Conservation (phyloP, 2,797 vertebrate species). For the Tamandua tetradactyla region DNA sequence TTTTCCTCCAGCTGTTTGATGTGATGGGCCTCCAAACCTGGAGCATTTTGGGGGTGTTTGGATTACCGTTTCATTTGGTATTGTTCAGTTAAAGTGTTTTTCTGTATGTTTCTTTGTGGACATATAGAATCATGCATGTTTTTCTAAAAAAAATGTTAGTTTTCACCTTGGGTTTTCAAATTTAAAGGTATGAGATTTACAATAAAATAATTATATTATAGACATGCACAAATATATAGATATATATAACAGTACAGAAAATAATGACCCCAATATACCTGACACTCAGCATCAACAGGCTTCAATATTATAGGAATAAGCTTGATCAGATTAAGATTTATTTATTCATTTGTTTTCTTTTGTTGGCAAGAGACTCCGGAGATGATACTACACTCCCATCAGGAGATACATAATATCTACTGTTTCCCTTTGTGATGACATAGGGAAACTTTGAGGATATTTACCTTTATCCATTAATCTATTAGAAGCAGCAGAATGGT, state of each 20-base stretch:
- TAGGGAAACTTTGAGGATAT: not conserved
- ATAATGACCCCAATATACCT: not conserved
- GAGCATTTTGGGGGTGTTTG: not conserved
- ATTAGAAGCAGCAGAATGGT: not conserved
- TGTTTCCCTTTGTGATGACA: not conserved
- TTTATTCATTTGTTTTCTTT: not conserved
- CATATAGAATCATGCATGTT: not conserved
- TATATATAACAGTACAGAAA: not conserved
- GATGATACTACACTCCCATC: not conserved
- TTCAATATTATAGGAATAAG: not conserved
- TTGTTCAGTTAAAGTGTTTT: not conserved
- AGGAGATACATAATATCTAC: not conserved
- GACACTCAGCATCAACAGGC: not conserved
- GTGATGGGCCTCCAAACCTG: not conserved
- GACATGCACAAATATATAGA: not conserved
- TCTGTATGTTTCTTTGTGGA: not conserved
- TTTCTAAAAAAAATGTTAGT: not conserved
- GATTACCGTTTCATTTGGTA: not conserved
- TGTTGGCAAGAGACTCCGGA: not conserved
- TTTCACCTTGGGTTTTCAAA: not conserved
- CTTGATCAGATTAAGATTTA: not conserved
- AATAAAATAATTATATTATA: not conserved
- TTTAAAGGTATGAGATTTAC: not conserved
- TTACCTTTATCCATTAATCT: not conserved
- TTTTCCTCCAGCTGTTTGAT: not conserved